These are phyloP conservation scores for Alosa sapidissima DNA, from an alignment of 2,797 vertebrate genomes.

Conservation along the genomic window DNA sequence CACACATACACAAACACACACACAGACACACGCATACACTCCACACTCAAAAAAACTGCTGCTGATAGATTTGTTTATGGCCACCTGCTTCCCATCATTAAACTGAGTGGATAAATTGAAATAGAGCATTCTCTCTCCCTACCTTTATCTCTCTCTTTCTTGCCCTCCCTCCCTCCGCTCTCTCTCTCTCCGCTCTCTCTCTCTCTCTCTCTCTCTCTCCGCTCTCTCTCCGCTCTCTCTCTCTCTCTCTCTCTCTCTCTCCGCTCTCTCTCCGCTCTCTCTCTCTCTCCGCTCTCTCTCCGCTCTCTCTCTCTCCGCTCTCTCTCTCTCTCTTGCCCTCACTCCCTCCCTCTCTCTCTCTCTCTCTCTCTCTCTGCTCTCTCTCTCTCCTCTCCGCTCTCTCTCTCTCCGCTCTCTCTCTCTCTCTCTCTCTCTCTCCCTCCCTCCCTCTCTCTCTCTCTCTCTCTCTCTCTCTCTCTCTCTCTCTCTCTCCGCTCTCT, in stretches of 20 bases:
- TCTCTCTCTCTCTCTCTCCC: no score
- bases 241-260: no score
- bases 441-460: no score
- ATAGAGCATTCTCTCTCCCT: background rate
- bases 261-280: background rate
- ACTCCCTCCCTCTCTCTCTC: background rate
- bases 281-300: background rate
- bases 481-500: no score
- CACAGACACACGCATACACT: background rate
- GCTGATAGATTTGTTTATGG: constrained; percentile 23
- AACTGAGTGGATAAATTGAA: constrained; percentile 18
- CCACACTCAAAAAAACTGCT: background rate
- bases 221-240: no score
- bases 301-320: no score
- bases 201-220: no score
- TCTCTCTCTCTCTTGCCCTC: background rate
- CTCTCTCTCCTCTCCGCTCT: no score
- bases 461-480: no score
- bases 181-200: no score
- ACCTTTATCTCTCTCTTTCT: background rate
- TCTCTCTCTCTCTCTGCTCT: background rate
- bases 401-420: no score
- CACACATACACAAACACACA: constrained; percentile 1
- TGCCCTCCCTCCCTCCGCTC: no score
- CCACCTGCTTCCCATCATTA: constrained; percentile 20